Evolutionary conservation across 1,140 invertebrate species (phyloP).

Genomic region (Drosophila gunungcola): DNA sequence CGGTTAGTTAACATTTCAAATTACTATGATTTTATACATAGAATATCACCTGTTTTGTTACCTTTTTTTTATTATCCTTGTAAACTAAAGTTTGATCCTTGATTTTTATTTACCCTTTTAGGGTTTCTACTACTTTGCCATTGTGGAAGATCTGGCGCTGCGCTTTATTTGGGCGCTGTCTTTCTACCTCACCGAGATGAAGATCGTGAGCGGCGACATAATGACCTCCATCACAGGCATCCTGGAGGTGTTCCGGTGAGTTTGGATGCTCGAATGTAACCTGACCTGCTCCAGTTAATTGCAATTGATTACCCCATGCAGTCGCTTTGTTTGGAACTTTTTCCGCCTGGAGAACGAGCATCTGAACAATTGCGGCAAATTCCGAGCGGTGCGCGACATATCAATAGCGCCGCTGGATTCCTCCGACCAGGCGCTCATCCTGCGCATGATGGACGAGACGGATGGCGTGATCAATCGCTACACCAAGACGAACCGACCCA

Average conservation of each 20-base stretch:
- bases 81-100: background rate
- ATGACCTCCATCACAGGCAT: constrained; percentile 95
- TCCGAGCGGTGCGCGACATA: constrained; percentile 98
- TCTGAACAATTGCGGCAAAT: constrained; percentile 99
- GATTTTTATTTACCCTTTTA: constrained; percentile 65
- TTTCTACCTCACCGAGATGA: constrained; percentile 94
- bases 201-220: constrained; percentile 91
- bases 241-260: constrained; percentile 96
- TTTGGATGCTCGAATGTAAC: background rate
- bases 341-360: constrained; percentile 99
- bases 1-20: constrained; percentile 84
- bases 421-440: constrained; percentile 94
- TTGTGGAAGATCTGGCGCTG: constrained; percentile 97
- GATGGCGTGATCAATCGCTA: constrained; percentile 94
- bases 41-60: too few species aligned
- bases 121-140: constrained; percentile 98
- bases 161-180: constrained; percentile 96
- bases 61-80: too few species aligned
- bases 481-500: constrained; percentile 86
- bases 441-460: constrained; percentile 98
- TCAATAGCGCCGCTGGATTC: constrained; percentile 98
- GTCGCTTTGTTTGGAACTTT: constrained; percentile 99
- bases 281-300: background rate
- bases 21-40: too few species aligned
- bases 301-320: constrained; percentile 75